Evolutionary conservation across 2,888 invertebrate species (phyloP), one percentile per base, ranked within the genome.

Genomic region (Dioctria linearis): DNA sequence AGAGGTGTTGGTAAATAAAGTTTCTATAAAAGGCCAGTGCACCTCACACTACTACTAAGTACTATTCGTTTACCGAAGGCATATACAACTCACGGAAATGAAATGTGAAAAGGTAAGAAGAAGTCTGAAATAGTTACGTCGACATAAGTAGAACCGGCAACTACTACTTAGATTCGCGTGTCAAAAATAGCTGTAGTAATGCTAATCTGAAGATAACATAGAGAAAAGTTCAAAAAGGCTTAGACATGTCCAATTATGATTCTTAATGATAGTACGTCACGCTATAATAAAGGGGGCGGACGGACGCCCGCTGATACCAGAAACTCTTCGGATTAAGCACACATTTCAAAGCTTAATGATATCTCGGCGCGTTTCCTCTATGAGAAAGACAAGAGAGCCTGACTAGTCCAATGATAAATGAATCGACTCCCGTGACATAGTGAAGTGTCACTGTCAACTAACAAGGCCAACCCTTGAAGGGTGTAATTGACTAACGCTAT

Each of bases 221-320:
- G 76, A 63, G 59, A 76, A 25, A 76, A 76, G 76, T 76, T 76
- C 49, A 76, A 76, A 63, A 76, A 63, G 76, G 76, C 76, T 76
- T 76, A 76, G 76, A 76, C 76, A 76, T 76, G 76, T 76, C 76
- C 76, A 76, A 76, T 76, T 76, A 76, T 76, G 37, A 39, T 63
- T 76, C 61, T 49, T 76, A 76, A 76, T 76, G 76, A 63, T 63
- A 46, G 61, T 40, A 37, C 39, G 57, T 63, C 76, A 76, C 76
- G 76, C 76, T 43, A 76, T 61, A 37, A 63, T 49, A 63, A 49
- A 76, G 57, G 6, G 63, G 63, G 9, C 42, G 63, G 75, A 46
- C 25, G 25, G 25, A 25, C 25, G 25, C 25, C 25, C 25, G 25
- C 25, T 25, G 25, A 25, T 25, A 25, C 63, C 46, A 66, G 57